phyloP scores from a whole-genome alignment of 2,113 vertebrate species.

The Pygoscelis adeliae region DNA sequence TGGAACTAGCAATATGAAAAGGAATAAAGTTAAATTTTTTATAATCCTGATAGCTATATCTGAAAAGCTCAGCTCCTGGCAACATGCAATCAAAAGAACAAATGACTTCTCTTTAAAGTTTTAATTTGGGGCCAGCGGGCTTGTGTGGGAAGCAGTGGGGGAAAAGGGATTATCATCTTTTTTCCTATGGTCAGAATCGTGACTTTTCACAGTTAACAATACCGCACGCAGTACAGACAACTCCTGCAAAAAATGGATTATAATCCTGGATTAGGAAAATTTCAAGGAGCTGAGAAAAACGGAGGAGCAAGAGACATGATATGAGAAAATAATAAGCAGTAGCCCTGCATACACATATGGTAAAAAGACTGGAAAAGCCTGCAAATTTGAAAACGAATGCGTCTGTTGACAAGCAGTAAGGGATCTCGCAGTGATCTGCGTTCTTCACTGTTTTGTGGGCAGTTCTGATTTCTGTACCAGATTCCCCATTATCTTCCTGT shows the following conservation, averaged over 20 bases:
- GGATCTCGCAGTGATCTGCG: background rate
- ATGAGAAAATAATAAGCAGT: background rate
- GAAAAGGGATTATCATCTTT: background rate
- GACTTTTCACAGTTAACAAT: background rate
- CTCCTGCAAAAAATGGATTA: background rate
- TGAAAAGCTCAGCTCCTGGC: background rate
- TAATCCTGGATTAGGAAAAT: background rate
- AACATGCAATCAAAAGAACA: background rate
- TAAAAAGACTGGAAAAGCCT: background rate
- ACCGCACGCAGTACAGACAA: background rate
- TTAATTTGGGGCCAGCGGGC: background rate
- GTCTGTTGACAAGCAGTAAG: background rate
- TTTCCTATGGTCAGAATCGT: background rate
- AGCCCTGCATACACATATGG: background rate
- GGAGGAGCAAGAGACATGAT: background rate
- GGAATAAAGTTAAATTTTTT: background rate
- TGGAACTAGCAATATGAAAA: background rate
- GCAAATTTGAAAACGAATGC: background rate
- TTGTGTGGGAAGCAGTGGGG: background rate
- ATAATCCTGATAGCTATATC: background rate
- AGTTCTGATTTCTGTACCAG: background rate
- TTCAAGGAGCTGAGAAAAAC: background rate
- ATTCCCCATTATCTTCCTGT: background rate
- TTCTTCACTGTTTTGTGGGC: background rate
- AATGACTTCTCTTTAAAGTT: background rate